Evolutionary conservation across 2,888 invertebrate genomes (phyloP), one percentile per base, ranked within the genome.

Genomic region (Gerris lacustris): DNA sequence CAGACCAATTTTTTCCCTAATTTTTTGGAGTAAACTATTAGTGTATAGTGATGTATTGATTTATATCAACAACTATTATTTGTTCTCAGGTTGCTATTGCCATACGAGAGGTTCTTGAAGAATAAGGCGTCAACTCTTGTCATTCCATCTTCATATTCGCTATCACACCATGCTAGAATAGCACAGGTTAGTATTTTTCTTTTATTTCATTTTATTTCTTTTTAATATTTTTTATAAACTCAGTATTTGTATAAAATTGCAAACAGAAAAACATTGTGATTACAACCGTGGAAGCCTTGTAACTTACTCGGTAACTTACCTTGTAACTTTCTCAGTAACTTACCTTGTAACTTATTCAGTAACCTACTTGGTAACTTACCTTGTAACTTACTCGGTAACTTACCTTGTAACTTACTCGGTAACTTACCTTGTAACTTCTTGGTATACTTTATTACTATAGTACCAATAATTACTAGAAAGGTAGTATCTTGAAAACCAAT

Each of bases 31-130:
- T 31, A 31, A 31, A 31, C 31, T 31, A 31, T 31, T 31, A 66
- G 66, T 17, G n/a, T 45, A 4, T 66, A 18, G 45, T n/a, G 15
- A 5, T 44, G 43, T 15, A 15, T 31, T 44, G 0, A 15, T 68
- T 11, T 55, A 45, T 15, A 15, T 44, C 1, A 6, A 45, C 47
- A 6, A 67, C 11, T 5, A 31, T 43, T 63, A 1, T 44, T 73
- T 75, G 75, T 73, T 79, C 79, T 0, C 79, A 89, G 89, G 77
- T 85, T 86, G 77, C 81, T 90, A 17, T 80, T 89, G n/a, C 84
- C 88, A 0, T 88, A 85, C 77, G 89, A 90, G 75, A 81, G 81
- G 80, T 84, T 81, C 80, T 83, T 83, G 79, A 68, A 45, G 68
- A 73, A 72, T 9, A 72, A 69, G 17, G 64, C 64, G 17, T 9